Base-by-base conservation (phyloP, 2,113 vertebrate species). In the Phalacrocorax pelagicus region DNA sequence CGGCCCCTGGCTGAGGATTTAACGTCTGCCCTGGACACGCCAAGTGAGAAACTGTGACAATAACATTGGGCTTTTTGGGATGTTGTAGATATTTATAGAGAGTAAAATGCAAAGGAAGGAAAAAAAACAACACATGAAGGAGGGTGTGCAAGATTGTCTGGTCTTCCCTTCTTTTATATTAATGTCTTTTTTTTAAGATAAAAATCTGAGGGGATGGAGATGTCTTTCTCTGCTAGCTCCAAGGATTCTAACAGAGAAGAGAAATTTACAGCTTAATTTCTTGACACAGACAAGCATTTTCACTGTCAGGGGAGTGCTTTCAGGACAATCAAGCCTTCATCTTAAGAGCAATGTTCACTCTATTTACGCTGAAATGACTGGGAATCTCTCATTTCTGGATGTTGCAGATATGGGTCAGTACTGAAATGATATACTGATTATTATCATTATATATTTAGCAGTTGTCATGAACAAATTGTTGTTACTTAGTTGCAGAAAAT, bases 381-480 rank as follows among this genome's bases (percentile, higher is more conserved):
- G 34, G 36, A 61, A 12, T 15, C 3, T 74, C 23, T 19, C 12
- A 23, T 32, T 83, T 54, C 52, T 83, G 52, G 29, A 55, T n/a
- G 10, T 27, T 78, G 38, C 17, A 52, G 22, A 12, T 11, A 32
- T 1, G 3, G 10, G 22, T 30, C 29, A 67, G 22, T 23, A 65
- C 12, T 23, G 23, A 65, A 73, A 40, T 15, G 3, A 44, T 13
- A 20, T 1, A 9, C 3, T 32, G 32, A 32, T 30, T 13, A 5
- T 21, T 57, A 55, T 32, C 34, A 65, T 30, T 22, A n/a, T 2
- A 7, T 69, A 72, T 70, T 55, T 51, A 59, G 29, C 6, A 47
- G 3, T 4, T 66, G n/a, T 32, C 62, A 5, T 3, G 9, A 38
- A 11, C 2, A 11, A 49, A 26, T 5, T 30, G 2, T 4, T 73